Percentiles rank a stretch among this genome's conserved stretches.
Evolutionary conservation across 2,797 vertebrate genomes (phyloP).

Genomic region (Peromyscus eremicus): DNA sequence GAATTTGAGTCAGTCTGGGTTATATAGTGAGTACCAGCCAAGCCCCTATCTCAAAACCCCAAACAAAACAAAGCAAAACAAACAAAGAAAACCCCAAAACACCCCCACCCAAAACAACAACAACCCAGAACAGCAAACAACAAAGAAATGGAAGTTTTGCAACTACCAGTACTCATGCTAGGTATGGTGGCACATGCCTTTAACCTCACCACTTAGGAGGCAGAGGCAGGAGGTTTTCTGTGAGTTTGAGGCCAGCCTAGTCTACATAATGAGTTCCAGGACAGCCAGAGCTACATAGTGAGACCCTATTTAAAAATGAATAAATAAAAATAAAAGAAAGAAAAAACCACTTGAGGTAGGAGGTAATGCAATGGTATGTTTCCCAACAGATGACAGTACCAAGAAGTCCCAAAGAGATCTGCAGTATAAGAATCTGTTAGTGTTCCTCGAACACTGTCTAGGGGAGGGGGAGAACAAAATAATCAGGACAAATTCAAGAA

Average conservation of each 20-base stretch:
- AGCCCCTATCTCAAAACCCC: neutral
- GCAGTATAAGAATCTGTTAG: conserved; percentile 42
- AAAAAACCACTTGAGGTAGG: conserved; percentile 1
- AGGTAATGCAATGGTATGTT: conserved; percentile 63
- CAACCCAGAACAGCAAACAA: neutral
- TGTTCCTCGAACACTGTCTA: conserved; percentile 77
- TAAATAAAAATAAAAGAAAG: neutral
- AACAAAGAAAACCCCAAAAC: neutral
- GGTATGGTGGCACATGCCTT: neutral
- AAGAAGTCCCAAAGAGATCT: conserved; percentile 68
- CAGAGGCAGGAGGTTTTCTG: neutral
- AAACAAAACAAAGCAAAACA: neutral
- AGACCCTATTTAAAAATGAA: neutral
- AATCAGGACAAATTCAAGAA: conserved; percentile 28
- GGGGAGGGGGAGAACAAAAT: conserved; percentile 72
- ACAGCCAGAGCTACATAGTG: neutral
- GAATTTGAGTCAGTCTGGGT: neutral
- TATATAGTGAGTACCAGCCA: neutral
- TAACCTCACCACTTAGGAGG: neutral
- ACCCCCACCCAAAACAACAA: neutral
- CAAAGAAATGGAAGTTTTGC: neutral
- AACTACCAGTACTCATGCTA: too few relatives aligned
- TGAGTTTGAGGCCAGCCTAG: neutral
- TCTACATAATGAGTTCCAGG: neutral
- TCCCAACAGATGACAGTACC: conserved; percentile 57